Percentiles rank a stretch among this genome's conserved stretches.
Evolutionary conservation across 2,888 invertebrate genomes (phyloP).

Genomic region (Branchellion lobata): DNA sequence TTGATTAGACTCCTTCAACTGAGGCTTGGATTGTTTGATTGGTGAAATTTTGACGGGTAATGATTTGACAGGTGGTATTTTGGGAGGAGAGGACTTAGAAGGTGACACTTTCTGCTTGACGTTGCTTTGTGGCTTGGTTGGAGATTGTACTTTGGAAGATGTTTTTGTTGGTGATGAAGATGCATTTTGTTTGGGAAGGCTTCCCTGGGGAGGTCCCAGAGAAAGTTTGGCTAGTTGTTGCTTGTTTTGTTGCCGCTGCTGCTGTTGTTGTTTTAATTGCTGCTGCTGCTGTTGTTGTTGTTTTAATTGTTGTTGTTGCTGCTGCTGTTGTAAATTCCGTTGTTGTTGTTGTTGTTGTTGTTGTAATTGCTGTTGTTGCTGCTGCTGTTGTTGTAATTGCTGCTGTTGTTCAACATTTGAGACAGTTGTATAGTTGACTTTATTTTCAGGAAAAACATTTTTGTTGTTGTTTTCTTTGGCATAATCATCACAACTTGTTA

Average conservation of each 20-base stretch:
- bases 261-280: background rate
- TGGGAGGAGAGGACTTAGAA: background rate
- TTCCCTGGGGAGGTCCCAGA: background rate
- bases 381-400: background rate
- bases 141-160: background rate
- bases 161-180: slow-evolving; percentile 12
- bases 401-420: too few species aligned
- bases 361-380: background rate
- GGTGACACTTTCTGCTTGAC: background rate
- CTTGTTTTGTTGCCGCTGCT: background rate
- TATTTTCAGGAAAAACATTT: background rate
- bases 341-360: background rate
- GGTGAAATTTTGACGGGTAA: background rate
- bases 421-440: background rate
- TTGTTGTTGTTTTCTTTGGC: background rate
- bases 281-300: background rate
- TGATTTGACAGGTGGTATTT: background rate
- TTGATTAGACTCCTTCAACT: background rate
- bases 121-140: background rate
- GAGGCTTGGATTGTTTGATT: background rate
- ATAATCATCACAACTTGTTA: background rate
- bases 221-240: background rate
- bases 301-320: slow-evolving; percentile 8
- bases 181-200: background rate
- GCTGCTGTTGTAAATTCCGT: background rate